A percentile compares a stretch with the other conserved stretches of the same genome.
These are phyloP conservation scores for Adelges cooleyi DNA, from an alignment of 1,140 invertebrate species.

Conservation along the genomic window DNA sequence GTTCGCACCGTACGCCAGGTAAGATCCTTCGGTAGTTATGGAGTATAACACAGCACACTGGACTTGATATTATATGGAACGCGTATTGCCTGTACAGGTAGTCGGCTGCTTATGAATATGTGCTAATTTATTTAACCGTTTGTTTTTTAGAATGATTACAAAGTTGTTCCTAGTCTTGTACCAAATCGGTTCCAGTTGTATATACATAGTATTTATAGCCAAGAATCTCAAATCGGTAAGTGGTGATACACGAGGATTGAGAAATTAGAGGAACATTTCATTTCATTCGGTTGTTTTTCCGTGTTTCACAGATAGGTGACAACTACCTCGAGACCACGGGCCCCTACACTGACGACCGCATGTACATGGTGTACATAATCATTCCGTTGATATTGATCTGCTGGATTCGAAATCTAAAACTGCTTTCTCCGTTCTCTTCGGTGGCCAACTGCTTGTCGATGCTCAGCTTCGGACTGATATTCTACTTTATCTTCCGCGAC, in stretches of 20 bases:
- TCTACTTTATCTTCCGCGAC: slow-evolving; percentile 56
- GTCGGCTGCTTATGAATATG: too few relatives aligned
- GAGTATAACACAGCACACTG: too few relatives aligned
- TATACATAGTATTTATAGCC: slow-evolving; percentile 75
- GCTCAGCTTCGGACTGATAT: slow-evolving; percentile 51
- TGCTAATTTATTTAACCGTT: too few relatives aligned
- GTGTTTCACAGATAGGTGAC: slow-evolving; percentile 40
- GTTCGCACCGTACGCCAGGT: slow-evolving; percentile 47
- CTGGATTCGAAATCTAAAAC: slow-evolving; percentile 58
- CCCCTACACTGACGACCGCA: slow-evolving; percentile 37
- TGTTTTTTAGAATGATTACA: slow-evolving; percentile 45
- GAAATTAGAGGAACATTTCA: not conserved
- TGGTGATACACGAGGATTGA: not conserved
- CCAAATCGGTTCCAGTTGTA: slow-evolving; percentile 78
- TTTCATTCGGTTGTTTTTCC: too few relatives aligned
- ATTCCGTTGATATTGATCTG: slow-evolving; percentile 55
- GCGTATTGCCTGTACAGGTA: too few relatives aligned
- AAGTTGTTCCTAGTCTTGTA: slow-evolving; percentile 64
- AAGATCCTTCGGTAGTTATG: slow-evolving; percentile 40
- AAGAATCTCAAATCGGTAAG: slow-evolving; percentile 51
- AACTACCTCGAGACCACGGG: slow-evolving; percentile 40
- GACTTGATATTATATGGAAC: too few relatives aligned
- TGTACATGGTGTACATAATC: slow-evolving; percentile 48
- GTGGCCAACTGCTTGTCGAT: slow-evolving; percentile 57
- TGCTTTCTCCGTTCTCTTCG: slow-evolving; percentile 59